These are phyloP conservation scores for Liparis tanakae DNA, from an alignment of 2,797 vertebrate species.

Conservation along the genomic window DNA sequence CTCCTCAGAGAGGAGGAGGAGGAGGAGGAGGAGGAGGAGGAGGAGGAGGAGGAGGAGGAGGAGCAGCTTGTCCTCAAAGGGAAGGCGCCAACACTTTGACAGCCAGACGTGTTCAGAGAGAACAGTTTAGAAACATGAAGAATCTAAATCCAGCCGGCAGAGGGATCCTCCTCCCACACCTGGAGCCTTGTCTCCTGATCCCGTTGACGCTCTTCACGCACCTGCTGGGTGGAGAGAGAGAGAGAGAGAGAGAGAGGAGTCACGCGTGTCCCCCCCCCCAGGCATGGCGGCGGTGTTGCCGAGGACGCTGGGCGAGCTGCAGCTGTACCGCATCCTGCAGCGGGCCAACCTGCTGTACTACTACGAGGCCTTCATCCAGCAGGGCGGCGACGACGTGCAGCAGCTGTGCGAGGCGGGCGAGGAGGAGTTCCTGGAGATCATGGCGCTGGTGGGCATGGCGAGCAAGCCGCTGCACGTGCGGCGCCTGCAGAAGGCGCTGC, in stretches of 20 bases:
- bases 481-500: slow-evolving; percentile 94
- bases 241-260: no score
- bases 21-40: no score
- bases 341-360: slow-evolving; percentile 98
- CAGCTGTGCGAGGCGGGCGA: slow-evolving; percentile 98
- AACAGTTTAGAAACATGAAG: no score
- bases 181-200: background rate
- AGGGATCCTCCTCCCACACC: background rate
- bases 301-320: slow-evolving; percentile 96
- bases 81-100: no score
- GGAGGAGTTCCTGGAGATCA: slow-evolving; percentile 99
- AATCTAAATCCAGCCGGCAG: no score
- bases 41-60: no score
- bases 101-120: no score
- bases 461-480: slow-evolving; percentile 97
- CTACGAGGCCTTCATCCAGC: slow-evolving; percentile 98
- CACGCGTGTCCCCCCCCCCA: slow-evolving; percentile 51
- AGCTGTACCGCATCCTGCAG: slow-evolving; percentile 96
- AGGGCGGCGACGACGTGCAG: slow-evolving; percentile 98
- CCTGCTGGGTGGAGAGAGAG: no score
- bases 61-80: no score
- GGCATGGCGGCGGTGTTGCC: slow-evolving; percentile 96
- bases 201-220: slow-evolving; percentile 10
- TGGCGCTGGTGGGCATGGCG: slow-evolving; percentile 98
- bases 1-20: slow-evolving; percentile 46